A percentile compares a stretch with the other conserved stretches of the same genome.
Conservation (phyloP, 2,113 vertebrate genomes). For the Tamias sibiricus region DNA sequence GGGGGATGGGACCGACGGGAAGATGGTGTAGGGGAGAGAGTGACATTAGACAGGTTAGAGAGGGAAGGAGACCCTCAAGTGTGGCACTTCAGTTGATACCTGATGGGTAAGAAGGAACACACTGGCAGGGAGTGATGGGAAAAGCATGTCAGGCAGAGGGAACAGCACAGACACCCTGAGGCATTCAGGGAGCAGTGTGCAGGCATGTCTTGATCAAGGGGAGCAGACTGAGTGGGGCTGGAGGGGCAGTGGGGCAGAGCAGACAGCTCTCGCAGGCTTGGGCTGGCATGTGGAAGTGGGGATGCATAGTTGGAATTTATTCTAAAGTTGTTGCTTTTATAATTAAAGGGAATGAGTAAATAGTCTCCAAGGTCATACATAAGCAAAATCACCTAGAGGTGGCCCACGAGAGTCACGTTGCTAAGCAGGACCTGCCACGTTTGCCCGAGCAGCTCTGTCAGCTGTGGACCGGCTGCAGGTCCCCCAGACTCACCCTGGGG, state of each 20-base stretch:
- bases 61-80: no score
- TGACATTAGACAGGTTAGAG: not conserved
- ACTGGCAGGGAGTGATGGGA: not conserved
- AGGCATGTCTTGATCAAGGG: not conserved
- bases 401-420: not conserved
- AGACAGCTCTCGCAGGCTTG: not conserved
- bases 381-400: not conserved
- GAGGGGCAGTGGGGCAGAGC: not conserved
- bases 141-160: not conserved
- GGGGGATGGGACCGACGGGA: no score
- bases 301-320: not conserved
- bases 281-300: accelerated
- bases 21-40: not conserved
- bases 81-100: not conserved
- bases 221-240: not conserved
- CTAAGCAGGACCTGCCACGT: not conserved
- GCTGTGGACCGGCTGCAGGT: not conserved
- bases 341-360: not conserved
- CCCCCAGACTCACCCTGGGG: not conserved
- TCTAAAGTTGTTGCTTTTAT: not conserved
- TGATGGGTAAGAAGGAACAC: not conserved
- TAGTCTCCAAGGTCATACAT: no score
- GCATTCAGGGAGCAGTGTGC: not conserved
- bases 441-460: not conserved
- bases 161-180: not conserved